Conservation (phyloP, 2,888 invertebrate species). For the Cryptosula pallasiana region DNA sequence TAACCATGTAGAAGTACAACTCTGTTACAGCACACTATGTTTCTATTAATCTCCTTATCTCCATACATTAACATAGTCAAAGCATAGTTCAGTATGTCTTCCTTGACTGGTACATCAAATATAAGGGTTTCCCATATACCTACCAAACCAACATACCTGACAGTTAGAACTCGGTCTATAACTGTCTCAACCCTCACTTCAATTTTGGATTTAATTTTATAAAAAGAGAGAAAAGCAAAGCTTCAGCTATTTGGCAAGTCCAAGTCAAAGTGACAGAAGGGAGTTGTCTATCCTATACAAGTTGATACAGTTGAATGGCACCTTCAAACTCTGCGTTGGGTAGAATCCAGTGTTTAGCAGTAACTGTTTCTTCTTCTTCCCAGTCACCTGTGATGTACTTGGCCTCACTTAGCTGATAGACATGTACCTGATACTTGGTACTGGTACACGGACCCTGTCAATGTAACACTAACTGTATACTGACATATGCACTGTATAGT, state of each 20-base stretch:
- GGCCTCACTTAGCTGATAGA: background rate
- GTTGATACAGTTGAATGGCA: too few relatives aligned
- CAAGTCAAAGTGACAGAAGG: too few relatives aligned
- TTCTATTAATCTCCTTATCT: slow-evolving; percentile 8
- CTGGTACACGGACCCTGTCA: too few relatives aligned
- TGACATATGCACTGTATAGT: too few relatives aligned
- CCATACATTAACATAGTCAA: slow-evolving; percentile 21
- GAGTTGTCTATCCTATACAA: too few relatives aligned
- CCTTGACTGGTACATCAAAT: slow-evolving; percentile 1
- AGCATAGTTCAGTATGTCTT: slow-evolving; percentile 15
- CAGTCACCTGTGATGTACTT: slow-evolving; percentile 1
- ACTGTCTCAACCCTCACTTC: too few relatives aligned
- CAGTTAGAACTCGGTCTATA: background rate
- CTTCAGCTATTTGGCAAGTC: too few relatives aligned
- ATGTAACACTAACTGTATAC: too few relatives aligned
- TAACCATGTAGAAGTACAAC: slow-evolving; percentile 14
- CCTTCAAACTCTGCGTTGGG: slow-evolving; percentile 11
- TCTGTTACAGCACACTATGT: slow-evolving; percentile 17
- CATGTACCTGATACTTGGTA: slow-evolving; percentile 17
- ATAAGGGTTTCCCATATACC: slow-evolving; percentile 3
- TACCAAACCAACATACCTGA: background rate
- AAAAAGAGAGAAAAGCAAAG: too few relatives aligned
- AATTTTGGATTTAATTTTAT: too few relatives aligned
- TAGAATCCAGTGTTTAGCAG: slow-evolving; percentile 21
- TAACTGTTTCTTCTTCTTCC: slow-evolving; percentile 17